Evolutionary conservation across 2,888 invertebrate genomes (phyloP).

Genomic region (Tachina grossa): DNA sequence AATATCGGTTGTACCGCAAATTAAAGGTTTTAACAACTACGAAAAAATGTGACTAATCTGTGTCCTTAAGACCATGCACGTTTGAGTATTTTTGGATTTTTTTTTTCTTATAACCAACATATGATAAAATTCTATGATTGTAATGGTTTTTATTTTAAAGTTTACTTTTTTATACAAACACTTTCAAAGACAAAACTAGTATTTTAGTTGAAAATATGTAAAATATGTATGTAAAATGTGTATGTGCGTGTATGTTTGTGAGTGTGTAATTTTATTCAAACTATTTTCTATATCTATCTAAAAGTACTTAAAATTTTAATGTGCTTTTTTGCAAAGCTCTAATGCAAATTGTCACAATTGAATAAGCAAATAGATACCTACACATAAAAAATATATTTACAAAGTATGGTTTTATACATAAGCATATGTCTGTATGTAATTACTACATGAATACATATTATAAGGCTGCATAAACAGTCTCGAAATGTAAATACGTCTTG

Average conservation of each 20-base stretch:
- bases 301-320: slow-evolving; percentile 63
- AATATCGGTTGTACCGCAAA: too few species aligned
- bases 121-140: slow-evolving; percentile 53
- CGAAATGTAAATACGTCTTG: too few species aligned
- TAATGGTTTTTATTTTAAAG: slow-evolving; percentile 26
- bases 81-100: neutral
- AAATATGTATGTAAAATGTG: too few species aligned
- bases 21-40: too few species aligned
- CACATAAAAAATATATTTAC: neutral
- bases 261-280: slow-evolving; percentile 13
- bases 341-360: slow-evolving; percentile 59
- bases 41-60: neutral
- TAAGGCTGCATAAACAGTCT: too few species aligned
- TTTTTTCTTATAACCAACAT: slow-evolving; percentile 27
- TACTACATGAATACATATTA: too few species aligned
- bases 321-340: slow-evolving; percentile 39
- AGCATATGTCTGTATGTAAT: neutral
- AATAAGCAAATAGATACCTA: slow-evolving; percentile 29
- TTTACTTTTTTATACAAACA: neutral
- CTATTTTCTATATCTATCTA: slow-evolving; percentile 39
- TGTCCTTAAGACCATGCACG: neutral
- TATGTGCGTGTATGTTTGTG: neutral
- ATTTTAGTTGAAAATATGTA: neutral
- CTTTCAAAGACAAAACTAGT: neutral
- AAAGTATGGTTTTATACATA: slow-evolving; percentile 15